Percentiles rank a stretch among this genome's conserved stretches.
phyloP scores from a whole-genome alignment of 2,113 vertebrate species.

The Vimba vimba region DNA sequence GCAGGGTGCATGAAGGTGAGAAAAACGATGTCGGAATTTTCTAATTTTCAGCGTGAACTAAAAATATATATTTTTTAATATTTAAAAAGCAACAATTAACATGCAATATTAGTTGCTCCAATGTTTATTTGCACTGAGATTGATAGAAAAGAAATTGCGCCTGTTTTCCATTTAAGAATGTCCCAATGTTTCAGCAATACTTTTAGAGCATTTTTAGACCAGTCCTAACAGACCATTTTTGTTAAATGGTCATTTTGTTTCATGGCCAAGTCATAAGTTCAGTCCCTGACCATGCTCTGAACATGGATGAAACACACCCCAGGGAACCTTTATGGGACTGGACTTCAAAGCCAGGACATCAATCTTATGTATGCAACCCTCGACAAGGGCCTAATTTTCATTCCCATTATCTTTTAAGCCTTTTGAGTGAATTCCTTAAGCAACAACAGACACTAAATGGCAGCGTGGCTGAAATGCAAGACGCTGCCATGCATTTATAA shows the following conservation, averaged over 20 bases:
- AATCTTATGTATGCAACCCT: slow-evolving; percentile 4
- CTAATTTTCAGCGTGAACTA: neutral
- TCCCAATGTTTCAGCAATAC: neutral
- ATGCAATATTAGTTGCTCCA: neutral
- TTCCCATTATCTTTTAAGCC: slow-evolving; percentile 33
- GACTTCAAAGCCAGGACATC: slow-evolving; percentile 18
- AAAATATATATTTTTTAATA: neutral
- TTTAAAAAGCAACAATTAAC: neutral
- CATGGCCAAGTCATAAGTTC: neutral
- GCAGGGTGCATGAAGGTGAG: neutral
- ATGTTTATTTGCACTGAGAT: neutral
- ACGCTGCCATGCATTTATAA: slow-evolving; percentile 51
- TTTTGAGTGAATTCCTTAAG: slow-evolving; percentile 40
- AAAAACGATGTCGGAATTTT: neutral
- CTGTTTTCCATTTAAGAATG: neutral
- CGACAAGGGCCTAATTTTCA: slow-evolving; percentile 17
- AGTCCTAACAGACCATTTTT: slow-evolving; percentile 13
- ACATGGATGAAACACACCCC: slow-evolving; percentile 5
- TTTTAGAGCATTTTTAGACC: neutral
- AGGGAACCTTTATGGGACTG: neutral
- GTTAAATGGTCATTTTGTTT: neutral
- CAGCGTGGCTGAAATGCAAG: slow-evolving; percentile 31
- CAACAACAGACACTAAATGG: slow-evolving; percentile 19
- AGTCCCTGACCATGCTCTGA: neutral
- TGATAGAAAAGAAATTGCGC: neutral